A percentile compares a stretch with the other conserved stretches of the same genome.
Evolutionary conservation across 2,888 invertebrate species (phyloP).

Genomic region (Synergus umbraculus): DNA sequence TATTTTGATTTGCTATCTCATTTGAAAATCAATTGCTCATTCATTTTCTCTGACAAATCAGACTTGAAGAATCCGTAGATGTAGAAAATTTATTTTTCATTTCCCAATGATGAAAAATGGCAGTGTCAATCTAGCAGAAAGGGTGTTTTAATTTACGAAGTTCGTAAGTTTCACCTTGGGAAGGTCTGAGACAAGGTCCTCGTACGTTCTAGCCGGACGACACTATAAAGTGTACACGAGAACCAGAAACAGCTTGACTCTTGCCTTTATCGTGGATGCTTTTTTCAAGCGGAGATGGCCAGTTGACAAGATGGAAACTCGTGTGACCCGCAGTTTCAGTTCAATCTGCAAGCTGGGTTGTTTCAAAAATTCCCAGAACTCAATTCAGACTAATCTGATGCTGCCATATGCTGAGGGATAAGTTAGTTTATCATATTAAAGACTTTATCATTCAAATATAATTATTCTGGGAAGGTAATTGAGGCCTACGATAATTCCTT

Average conservation of each 20-base stretch:
- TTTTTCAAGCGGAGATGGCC: slow-evolving; percentile 76
- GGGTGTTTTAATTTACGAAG: slow-evolving; percentile 81
- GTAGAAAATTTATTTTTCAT: too few relatives aligned
- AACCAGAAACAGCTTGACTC: slow-evolving; percentile 85
- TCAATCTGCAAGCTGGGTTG: slow-evolving; percentile 84
- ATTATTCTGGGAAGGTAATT: background rate
- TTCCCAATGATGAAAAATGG: too few relatives aligned
- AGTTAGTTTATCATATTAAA: too few relatives aligned
- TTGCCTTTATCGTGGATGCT: slow-evolving; percentile 79
- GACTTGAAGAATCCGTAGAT: too few relatives aligned
- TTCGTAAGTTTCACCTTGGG: slow-evolving; percentile 82
- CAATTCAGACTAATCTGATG: slow-evolving; percentile 92
- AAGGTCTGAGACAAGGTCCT: slow-evolving; percentile 91
- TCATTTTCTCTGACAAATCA: too few relatives aligned
- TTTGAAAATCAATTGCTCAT: too few relatives aligned
- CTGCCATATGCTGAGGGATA: slow-evolving; percentile 79
- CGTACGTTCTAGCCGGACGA: slow-evolving; percentile 85
- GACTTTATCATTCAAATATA: too few relatives aligned
- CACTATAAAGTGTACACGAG: slow-evolving; percentile 83
- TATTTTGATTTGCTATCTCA: too few relatives aligned
- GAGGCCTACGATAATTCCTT: background rate
- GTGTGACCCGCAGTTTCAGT: slow-evolving; percentile 86
- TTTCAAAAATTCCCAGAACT: slow-evolving; percentile 81
- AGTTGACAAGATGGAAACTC: slow-evolving; percentile 84
- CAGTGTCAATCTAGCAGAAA: slow-evolving; percentile 89